Base-by-base conservation (phyloP, 1,140 invertebrate species). In the Drosophila willistoni region DNA sequence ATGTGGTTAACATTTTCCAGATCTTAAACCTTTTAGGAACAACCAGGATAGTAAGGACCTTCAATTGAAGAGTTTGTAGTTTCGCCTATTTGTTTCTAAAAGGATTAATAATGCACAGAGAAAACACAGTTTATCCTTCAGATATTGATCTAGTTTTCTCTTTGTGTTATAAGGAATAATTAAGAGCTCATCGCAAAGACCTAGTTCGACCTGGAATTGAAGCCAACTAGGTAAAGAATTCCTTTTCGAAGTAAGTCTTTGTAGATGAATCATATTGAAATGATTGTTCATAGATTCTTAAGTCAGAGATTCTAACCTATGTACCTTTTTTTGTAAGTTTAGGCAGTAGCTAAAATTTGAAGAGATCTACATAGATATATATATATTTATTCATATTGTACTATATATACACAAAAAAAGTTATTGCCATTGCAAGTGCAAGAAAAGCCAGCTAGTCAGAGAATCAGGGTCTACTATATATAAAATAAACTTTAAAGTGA, bases 391-490 rank as follows among this genome's bases (percentile, higher is more conserved):
- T 22, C 55, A 68, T 60, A 36, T 70, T 19, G 47, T 36, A 47
- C 29, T 44, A 19, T 66, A 44, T 56, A 39, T 41, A 69, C 29
- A 36, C 34, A 36, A 36, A 39, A 39, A 1, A 59, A 78, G 68
- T 77, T 67, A 77, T 87, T 87, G 83, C 84, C 89, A 84, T 87
- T 87, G 84, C 84, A 79, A 80, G 79, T 51, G 44, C 44, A 51
- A 51, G 64, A 86, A 82, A 89, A 56, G 68, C 70, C 85, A 83
- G 73, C 84, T 87, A 87, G 84, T 87, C 84, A 87, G 78, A 87
- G 78, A 81, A 64, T 87, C 74, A 87, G 73, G 70, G 19, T 54
- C 44, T 51, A 51, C 19, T 39, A 39, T 57, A 47, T 17, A 14
- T 3, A 29, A 29, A 29, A 29, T 6, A 36, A 68, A 77, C 61